Evolutionary conservation across 2,113 vertebrate species (phyloP).

Genomic region (Hydrolagus affinis): DNA sequence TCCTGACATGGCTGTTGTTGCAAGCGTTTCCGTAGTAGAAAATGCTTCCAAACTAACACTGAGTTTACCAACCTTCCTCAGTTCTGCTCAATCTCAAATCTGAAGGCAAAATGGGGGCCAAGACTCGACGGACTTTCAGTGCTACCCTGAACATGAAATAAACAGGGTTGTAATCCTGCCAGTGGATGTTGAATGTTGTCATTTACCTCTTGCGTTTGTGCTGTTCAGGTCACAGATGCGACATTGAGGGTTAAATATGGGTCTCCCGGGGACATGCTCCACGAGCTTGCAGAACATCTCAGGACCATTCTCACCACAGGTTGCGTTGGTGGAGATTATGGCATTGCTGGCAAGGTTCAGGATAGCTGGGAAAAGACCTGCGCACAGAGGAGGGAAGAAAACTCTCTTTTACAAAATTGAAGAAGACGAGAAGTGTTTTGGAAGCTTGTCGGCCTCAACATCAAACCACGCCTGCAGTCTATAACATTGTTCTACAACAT

Average conservation of each 20-base stretch:
- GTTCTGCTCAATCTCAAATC: too few relatives aligned
- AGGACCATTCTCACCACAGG: slow-evolving; percentile 74
- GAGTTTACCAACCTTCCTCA: too few relatives aligned
- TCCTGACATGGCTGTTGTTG: too few relatives aligned
- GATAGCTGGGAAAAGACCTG: slow-evolving; percentile 91
- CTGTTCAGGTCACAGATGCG: slow-evolving; percentile 71
- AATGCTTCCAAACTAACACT: too few relatives aligned
- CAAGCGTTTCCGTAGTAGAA: too few relatives aligned
- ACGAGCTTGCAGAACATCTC: slow-evolving; percentile 95
- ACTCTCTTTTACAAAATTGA: neutral
- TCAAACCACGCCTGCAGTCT: neutral
- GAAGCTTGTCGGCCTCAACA: neutral
- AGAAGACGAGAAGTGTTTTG: neutral
- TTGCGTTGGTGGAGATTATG: slow-evolving; percentile 78
- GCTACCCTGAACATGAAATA: too few relatives aligned
- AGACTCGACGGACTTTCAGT: too few relatives aligned
- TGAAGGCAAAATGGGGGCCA: too few relatives aligned
- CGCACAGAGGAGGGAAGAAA: slow-evolving; percentile 34
- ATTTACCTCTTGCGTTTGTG: slow-evolving; percentile 66
- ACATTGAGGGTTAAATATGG: slow-evolving; percentile 77
- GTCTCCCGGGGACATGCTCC: slow-evolving; percentile 80
- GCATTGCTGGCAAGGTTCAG: slow-evolving; percentile 86
- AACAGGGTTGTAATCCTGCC: too few relatives aligned
- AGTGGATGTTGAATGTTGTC: neutral
- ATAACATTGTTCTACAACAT: neutral